Percentiles rank a stretch among this genome's conserved stretches.
Evolutionary conservation across 2,888 invertebrate genomes (phyloP).

Genomic region (Rhynchonema sp.): DNA sequence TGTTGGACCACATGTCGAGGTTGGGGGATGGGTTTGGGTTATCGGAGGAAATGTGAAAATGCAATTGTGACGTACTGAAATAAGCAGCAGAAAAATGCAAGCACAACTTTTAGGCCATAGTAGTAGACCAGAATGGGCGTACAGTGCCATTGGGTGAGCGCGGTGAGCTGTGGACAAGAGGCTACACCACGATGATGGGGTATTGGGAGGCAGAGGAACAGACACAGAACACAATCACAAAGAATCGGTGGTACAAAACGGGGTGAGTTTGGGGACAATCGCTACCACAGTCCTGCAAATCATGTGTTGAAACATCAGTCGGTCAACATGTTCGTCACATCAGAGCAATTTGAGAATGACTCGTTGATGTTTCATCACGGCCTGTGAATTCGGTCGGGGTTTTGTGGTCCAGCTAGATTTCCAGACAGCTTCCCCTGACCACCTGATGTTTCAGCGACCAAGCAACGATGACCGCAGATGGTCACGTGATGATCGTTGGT

Average conservation of each 20-base stretch:
- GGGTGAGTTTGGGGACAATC: constrained; percentile 39
- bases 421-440: too few species aligned
- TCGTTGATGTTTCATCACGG: too few species aligned
- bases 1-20: constrained; percentile 6
- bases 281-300: too few species aligned
- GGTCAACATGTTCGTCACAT: too few species aligned
- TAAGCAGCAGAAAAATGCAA: too few species aligned
- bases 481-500: constrained; percentile 36
- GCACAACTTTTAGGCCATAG: constrained; percentile 12
- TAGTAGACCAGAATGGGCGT: constrained; percentile 42
- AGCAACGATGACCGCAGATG: constrained; percentile 34
- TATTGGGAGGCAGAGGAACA: constrained; percentile 61
- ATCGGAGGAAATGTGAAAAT: too few species aligned
- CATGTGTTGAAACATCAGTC: too few species aligned
- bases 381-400: too few species aligned
- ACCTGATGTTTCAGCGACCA: constrained; percentile 34
- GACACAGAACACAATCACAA: constrained; percentile 46
- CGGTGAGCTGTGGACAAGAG: constrained; percentile 56
- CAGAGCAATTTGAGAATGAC: too few species aligned
- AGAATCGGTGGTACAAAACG: constrained; percentile 57
- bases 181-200: constrained; percentile 54
- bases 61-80: too few species aligned
- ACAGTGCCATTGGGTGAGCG: constrained; percentile 49
- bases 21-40: too few species aligned
- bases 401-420: too few species aligned